Conservation (phyloP, 2,888 invertebrate species). For the Gryllus longicercus region DNA sequence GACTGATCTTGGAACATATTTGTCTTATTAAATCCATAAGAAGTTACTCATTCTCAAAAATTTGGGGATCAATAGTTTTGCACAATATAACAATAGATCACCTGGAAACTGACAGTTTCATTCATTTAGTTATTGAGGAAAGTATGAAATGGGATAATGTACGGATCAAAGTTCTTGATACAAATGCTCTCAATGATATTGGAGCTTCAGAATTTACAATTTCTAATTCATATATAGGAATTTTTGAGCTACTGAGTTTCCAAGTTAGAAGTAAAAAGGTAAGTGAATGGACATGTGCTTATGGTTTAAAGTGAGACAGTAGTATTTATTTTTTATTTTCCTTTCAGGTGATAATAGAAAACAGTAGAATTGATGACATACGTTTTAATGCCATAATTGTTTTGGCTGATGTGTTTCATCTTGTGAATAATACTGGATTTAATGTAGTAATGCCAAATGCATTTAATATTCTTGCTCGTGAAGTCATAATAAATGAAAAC, state of each 20-base stretch:
- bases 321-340: neutral
- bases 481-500: slow-evolving; percentile 11
- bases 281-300: neutral
- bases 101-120: slow-evolving; percentile 22
- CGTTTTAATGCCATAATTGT: slow-evolving; percentile 19
- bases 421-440: slow-evolving; percentile 21
- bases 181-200: slow-evolving; percentile 11
- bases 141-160: slow-evolving; percentile 20
- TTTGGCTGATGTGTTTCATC: slow-evolving; percentile 22
- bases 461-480: slow-evolving; percentile 21
- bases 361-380: slow-evolving; percentile 24
- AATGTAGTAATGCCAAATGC: slow-evolving; percentile 23
- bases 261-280: slow-evolving; percentile 25
- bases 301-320: neutral
- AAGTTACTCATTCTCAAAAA: neutral
- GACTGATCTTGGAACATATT: slow-evolving; percentile 24
- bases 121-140: slow-evolving; percentile 17
- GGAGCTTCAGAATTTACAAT: neutral
- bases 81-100: slow-evolving; percentile 23
- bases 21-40: neutral
- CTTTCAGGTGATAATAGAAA: slow-evolving; percentile 26
- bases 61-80: slow-evolving; percentile 23
- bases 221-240: neutral
- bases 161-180: slow-evolving; percentile 19
- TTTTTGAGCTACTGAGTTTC: slow-evolving; percentile 20